Evolutionary conservation across 2,113 vertebrate genomes (phyloP), one percentile per base, ranked within the genome.

Genomic region (Physeter macrocephalus): DNA sequence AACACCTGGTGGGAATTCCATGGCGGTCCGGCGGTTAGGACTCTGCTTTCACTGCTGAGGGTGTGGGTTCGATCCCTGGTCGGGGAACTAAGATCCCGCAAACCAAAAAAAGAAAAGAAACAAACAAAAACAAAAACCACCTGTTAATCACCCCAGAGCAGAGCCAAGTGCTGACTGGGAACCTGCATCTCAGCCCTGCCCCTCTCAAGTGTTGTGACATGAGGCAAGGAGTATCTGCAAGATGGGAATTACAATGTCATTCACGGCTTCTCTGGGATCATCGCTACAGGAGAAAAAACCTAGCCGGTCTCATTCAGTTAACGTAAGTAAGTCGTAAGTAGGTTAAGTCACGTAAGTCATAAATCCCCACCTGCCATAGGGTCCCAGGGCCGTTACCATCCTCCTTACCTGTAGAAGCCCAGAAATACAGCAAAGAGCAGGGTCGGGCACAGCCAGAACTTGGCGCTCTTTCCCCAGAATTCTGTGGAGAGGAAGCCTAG

Each of bases 241-340:
- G 13, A 6, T 17, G 54, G 8, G 29, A 2, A 10, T 1, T 1
- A 17, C 2, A 2, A 0, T 3, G 20, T 8, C 11, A 29, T 12
- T 4, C 69, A 74, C 29, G 1, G 8, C 39, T 61, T 34, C 69
- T 74, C 52, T 3, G 8, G 59, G 81, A 21, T 46, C 41, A 8
- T 0, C 3, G 27, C 1, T 14, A 29, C 31, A 9, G 59, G 29
- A 17, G 57, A 34, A 6, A 31, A 72, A 43, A 31, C 27, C 57
- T 12, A 29, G 18, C n/a, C 2, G 36, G 39, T 31, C 61, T 31
- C 27, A 0, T 31, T 10, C 31, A 12, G 5, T 43, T 12, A 41
- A 78, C 14, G 49, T 49, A 49, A 49, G 49, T 49, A 49, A 49
- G 49, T 49, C 11, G 14, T 49, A 49, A 49, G 49, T 49, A 49